phyloP scores from a whole-genome alignment of 2,797 vertebrate genomes.

The Megalops cyprinoides region DNA sequence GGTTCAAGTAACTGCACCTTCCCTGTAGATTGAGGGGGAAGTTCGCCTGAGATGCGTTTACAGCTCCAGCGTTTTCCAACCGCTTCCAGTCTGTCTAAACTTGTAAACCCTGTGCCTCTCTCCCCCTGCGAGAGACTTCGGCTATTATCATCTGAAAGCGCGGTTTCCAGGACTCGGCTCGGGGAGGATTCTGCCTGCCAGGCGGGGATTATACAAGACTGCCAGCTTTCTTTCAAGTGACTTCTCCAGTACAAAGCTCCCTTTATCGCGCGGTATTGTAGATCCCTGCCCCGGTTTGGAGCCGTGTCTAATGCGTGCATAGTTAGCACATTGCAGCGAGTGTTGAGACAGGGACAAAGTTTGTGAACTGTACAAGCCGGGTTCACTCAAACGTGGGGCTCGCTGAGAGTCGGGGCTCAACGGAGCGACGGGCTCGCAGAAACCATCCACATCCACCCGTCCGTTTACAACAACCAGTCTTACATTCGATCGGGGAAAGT shows the following conservation, averaged over 20 bases:
- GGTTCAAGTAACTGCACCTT: neutral
- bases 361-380: conserved; percentile 80
- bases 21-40: neutral
- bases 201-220: conserved; percentile 72
- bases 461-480: neutral
- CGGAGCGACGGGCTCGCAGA: too few relatives aligned
- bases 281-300: conserved; percentile 77
- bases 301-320: conserved; percentile 80
- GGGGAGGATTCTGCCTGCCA: conserved; percentile 69
- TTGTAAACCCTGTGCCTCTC: conserved; percentile 47
- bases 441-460: neutral
- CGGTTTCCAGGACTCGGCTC: conserved; percentile 67
- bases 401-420: conserved; percentile 48
- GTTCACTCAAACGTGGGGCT: conserved; percentile 67
- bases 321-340: conserved; percentile 68
- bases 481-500: neutral
- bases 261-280: conserved; percentile 76
- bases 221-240: conserved; percentile 81
- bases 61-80: conserved; percentile 30
- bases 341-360: conserved; percentile 77
- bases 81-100: conserved; percentile 53
- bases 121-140: conserved; percentile 46
- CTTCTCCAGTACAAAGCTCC: conserved; percentile 77
- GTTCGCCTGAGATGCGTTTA: conserved; percentile 36
- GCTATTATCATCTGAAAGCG: conserved; percentile 73